phyloP scores from a whole-genome alignment of 2,797 vertebrate species.

The Molothrus aeneus region DNA sequence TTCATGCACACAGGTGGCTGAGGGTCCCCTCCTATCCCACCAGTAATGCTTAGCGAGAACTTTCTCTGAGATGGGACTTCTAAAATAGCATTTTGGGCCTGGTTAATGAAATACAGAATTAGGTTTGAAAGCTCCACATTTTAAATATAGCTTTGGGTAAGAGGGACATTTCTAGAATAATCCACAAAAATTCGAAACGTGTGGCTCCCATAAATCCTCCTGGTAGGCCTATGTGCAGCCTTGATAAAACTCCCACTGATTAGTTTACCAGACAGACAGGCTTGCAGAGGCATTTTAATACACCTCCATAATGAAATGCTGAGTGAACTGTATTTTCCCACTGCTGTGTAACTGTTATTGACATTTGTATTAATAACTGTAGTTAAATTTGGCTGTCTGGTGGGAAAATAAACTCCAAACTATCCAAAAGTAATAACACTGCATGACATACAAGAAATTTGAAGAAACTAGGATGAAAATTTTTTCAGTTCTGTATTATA shows the following conservation, averaged over 20 bases:
- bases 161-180: not conserved
- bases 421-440: not conserved
- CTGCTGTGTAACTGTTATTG: not conserved
- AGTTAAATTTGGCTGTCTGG: not conserved
- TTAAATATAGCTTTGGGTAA: not conserved
- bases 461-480: not conserved
- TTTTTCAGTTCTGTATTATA: not conserved
- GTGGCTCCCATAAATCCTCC: not conserved
- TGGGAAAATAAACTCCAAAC: not conserved
- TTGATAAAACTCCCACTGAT: not conserved
- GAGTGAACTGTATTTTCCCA: not conserved
- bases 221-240: not conserved
- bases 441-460: not conserved
- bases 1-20: fast-evolving
- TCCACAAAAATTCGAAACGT: not conserved
- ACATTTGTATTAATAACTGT: not conserved
- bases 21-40: not conserved
- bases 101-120: not conserved
- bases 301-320: not conserved
- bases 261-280: not conserved
- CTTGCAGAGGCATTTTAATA: not conserved
- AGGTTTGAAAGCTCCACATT: not conserved
- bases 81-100: not conserved
- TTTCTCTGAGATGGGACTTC: not conserved
- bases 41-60: not conserved